Base-by-base conservation (phyloP, 2,888 invertebrate genomes). In the Caenorhabditis sp. region DNA sequence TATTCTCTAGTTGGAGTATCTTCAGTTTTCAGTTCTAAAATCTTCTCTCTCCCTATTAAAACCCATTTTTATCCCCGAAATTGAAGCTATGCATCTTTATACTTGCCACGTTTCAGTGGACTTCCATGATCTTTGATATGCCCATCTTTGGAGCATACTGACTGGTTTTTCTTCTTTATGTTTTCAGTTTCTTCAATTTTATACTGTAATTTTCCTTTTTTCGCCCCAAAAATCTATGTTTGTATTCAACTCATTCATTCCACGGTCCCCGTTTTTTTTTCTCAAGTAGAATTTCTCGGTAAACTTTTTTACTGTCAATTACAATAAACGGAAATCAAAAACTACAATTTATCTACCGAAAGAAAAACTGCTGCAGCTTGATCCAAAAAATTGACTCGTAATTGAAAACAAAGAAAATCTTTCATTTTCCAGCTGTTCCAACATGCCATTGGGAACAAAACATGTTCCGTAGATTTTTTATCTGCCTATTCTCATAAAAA, bases 31-130 rank as follows among this genome's bases (percentile, higher is more conserved):
- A 6, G 44, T 44, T 47, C 19, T 6, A 5, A 12, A 19, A 8
- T 47, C 10, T 47, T 7, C 4, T 47, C 19, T 47, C 14, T 4
- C 47, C 47, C 19, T 3, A 22, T 51, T 26, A 19, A 24, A 24
- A 58, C 22, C 44, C 22, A 19, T 51, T 28, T 26, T n/a, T n/a
- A n/a, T n/a, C n/a, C 66, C 24, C 0, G 47, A 56, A 61, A 59
- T 68, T 38, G 59, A 70, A 51, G n/a, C n/a, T 72, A 69, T n/a
- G n/a, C n/a, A n/a, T n/a, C n/a, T 81, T 63, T 75, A 51, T n/a
- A 75, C 81, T 81, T 81, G 81, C 81, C 81, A 76, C 74, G 68
- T 73, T 73, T 56, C 26, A 58, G 79, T 73, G 79, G 70, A 72
- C 28, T 66, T 49, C 66, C 59, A 72, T 80, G 73, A 80, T 73